Evolutionary conservation across 1,140 invertebrate species (phyloP).

Genomic region (Aphis gossypii): DNA sequence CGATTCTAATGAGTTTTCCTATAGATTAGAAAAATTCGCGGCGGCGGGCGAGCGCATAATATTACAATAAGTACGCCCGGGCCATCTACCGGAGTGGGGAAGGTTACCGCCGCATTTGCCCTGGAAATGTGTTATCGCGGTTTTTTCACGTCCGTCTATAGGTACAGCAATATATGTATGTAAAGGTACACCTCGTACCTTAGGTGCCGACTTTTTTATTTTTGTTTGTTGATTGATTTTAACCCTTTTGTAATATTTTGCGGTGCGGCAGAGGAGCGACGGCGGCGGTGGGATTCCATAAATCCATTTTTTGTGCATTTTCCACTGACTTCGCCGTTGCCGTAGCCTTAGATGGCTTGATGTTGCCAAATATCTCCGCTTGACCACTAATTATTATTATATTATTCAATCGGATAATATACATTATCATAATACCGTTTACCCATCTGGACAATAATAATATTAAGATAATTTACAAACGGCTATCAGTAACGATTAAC

Average conservation of each 20-base stretch:
- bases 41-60: background rate
- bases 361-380: background rate
- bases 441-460: too few species aligned
- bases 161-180: background rate
- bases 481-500: background rate
- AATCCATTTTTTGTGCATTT: background rate
- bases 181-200: background rate
- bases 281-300: background rate
- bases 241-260: background rate
- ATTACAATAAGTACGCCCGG: background rate
- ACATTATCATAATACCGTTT: background rate
- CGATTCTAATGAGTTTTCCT: background rate
- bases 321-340: background rate
- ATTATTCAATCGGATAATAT: background rate
- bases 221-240: background rate
- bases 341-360: background rate
- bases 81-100: background rate
- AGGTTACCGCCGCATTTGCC: background rate
- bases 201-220: background rate
- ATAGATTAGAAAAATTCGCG: background rate
- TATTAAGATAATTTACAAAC: background rate
- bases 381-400: background rate
- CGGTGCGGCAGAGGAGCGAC: background rate
- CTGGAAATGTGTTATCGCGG: slow-evolving; percentile 10
- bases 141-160: background rate